phyloP scores from a whole-genome alignment of 2,888 invertebrate species.

The Stenichneumon culpator region DNA sequence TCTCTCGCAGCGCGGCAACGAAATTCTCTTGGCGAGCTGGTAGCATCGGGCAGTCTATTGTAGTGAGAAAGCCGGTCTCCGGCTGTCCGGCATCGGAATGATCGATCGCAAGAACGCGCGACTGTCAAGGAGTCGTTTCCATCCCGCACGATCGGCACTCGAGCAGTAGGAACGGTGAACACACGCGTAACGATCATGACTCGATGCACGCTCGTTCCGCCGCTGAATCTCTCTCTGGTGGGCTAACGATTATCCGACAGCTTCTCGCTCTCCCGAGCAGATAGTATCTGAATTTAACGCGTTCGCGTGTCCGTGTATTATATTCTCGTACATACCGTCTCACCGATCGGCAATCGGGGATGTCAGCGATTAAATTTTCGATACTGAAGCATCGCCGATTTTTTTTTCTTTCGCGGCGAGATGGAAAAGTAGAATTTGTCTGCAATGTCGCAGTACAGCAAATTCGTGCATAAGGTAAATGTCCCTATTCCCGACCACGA shows the following conservation, averaged over 20 bases:
- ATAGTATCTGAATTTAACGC: conserved; percentile 71
- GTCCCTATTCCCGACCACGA: no score
- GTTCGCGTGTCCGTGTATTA: conserved; percentile 66
- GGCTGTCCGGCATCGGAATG: conserved; percentile 73
- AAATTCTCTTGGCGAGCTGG: conserved; percentile 34
- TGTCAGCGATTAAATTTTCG: conserved; percentile 12
- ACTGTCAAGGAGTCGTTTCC: conserved; percentile 67
- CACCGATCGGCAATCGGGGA: not conserved
- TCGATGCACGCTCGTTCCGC: conserved; percentile 56
- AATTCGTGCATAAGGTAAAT: no score
- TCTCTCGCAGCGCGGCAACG: conserved; percentile 35
- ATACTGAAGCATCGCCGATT: not conserved
- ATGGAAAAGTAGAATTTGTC: not conserved
- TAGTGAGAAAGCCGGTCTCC: conserved; percentile 23
- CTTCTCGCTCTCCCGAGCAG: conserved; percentile 67
- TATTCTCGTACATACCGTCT: not conserved
- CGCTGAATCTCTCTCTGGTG: conserved; percentile 50
- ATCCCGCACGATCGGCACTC: conserved; percentile 43
- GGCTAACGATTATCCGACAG: conserved; percentile 80
- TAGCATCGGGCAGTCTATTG: conserved; percentile 47
- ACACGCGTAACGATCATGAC: conserved; percentile 64
- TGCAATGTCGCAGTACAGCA: no score
- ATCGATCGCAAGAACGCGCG: conserved; percentile 82
- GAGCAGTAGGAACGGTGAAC: conserved; percentile 46
- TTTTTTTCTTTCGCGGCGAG: not conserved